A percentile compares a stretch with the other conserved stretches of the same genome.
These are phyloP conservation scores for Orgyia antiqua DNA, from an alignment of 2,888 invertebrate genomes.

Conservation along the genomic window DNA sequence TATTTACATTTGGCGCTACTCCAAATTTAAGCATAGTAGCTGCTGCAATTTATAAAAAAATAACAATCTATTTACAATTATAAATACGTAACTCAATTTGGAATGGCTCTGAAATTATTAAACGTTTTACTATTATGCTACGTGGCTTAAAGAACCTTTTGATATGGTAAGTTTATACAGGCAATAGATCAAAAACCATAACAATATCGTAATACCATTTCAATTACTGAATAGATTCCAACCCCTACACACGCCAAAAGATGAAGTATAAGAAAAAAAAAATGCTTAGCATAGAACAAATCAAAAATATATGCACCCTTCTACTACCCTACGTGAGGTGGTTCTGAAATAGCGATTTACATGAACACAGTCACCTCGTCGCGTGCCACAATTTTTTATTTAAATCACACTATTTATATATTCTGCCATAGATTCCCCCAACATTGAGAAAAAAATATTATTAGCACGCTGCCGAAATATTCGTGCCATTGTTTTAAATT, in stretches of 20 bases:
- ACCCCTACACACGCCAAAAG: slow-evolving; percentile 33
- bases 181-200: slow-evolving; percentile 6
- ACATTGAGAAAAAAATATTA: no score
- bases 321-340: slow-evolving; percentile 63
- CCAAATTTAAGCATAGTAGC: no score
- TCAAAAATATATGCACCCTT: slow-evolving; percentile 79
- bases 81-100: no score
- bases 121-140: no score
- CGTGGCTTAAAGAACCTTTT: no score
- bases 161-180: neutral
- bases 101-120: no score
- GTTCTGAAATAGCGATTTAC: slow-evolving; percentile 62
- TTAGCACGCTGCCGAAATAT: no score
- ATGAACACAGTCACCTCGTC: slow-evolving; percentile 61
- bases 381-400: slow-evolving; percentile 75
- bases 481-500: no score
- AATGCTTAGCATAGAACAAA: slow-evolving; percentile 69
- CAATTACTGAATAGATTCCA: slow-evolving; percentile 24
- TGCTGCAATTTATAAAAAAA: no score
- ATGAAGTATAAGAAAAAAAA: slow-evolving; percentile 55
- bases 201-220: slow-evolving; percentile 16
- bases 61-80: no score
- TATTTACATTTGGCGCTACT: neutral
- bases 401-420: slow-evolving; percentile 74
- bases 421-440: slow-evolving; percentile 59